Base-by-base conservation (phyloP, 2,888 invertebrate species). In the Trichacis sp. region DNA sequence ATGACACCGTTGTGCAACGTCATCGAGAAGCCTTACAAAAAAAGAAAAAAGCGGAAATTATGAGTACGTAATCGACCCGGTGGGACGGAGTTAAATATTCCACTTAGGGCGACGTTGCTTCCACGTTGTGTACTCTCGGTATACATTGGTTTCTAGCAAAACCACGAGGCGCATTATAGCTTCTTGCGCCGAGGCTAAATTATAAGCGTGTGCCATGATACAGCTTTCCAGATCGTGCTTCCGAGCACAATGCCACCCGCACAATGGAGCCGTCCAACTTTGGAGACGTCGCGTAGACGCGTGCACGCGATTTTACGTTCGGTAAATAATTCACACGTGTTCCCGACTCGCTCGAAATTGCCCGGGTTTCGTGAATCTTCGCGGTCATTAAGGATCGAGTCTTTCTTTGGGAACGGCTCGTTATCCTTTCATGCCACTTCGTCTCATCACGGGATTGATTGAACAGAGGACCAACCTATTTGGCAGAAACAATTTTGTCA, bases 151-250 rank as follows among this genome's bases (percentile, higher is more conserved):
- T 48, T 48, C 48, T 14, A 12, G 49, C 19, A 36, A 49, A 49
- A 71, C 64, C 62, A 9, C 33, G 68, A 53, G 62, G 63, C 59
- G 61, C 67, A 72, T 73, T 72, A 70, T 70, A 69, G 64, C 63
- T 62, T 15, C 40, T 40, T 43, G 66, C 40, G 45, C 49, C n/a
- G 33, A 12, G 49, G 49, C 19, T 49, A 19, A 49, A 49, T 49
- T 49, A 49, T 49, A 49, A 49, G 36, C 49, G 30, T 19, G 15
- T 18, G 11, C 12, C 33, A 36, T 49, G 49, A 49, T 49, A 33
- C 49, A 38, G 33, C 36, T 49, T 36, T 49, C 49, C 11, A 17
- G 52, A 52, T 36, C 52, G 52, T 52, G 38, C 38, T 24, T 52
- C 52, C 38, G 14, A 42, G 43, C 42, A 52, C 52, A 52, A 52